These are phyloP conservation scores for Lagocephalus sceleratus DNA, from an alignment of 2,797 vertebrate genomes.

Conservation along the genomic window DNA sequence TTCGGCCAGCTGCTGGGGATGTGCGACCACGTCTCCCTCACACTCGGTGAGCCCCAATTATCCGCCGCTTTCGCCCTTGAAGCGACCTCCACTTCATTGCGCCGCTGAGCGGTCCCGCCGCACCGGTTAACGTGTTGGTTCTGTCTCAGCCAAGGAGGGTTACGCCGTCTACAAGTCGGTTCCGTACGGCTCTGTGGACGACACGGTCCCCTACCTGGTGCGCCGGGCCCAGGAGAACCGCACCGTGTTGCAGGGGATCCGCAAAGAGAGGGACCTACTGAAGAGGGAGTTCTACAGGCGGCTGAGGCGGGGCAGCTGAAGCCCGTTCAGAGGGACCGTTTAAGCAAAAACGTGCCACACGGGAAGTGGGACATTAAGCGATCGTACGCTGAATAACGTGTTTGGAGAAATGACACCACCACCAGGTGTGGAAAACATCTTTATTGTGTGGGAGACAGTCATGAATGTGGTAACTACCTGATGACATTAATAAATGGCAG, in stretches of 20 bases:
- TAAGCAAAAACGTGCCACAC: not conserved
- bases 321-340: not conserved
- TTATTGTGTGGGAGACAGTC: no score
- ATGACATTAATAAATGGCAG: no score
- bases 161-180: conserved; percentile 86
- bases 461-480: no score
- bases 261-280: conserved; percentile 84
- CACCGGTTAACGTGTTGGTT: not conserved
- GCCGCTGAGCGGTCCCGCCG: no score
- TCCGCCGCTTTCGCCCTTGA: no score
- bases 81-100: no score
- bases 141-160: conserved; percentile 68
- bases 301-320: conserved; percentile 19
- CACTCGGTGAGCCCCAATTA: conserved; percentile 76
- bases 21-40: conserved; percentile 92
- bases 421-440: no score
- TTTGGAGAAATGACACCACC: no score
- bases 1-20: conserved; percentile 92
- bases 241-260: conserved; percentile 82
- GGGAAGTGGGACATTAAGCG: not conserved
- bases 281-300: conserved; percentile 74
- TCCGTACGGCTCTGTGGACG: conserved; percentile 86
- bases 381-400: no score
- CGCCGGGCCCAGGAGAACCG: conserved; percentile 89
- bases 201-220: conserved; percentile 87